Evolutionary conservation across 1,140 invertebrate species (phyloP).

Genomic region (Drosophila mayri): DNA sequence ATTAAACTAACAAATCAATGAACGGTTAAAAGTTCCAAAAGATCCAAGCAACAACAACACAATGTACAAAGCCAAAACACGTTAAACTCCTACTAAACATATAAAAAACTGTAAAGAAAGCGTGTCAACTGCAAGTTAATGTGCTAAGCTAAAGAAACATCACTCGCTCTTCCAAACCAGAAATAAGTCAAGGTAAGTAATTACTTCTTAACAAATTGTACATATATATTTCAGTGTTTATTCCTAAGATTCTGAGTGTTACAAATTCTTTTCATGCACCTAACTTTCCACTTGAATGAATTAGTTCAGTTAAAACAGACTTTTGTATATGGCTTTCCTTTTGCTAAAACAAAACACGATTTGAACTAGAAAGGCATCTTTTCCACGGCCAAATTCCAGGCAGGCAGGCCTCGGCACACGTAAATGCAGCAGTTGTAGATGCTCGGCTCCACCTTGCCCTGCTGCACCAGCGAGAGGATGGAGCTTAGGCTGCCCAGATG

Average conservation of each 20-base stretch:
- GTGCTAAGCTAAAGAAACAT: constrained; percentile 31
- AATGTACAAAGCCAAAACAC: constrained; percentile 49
- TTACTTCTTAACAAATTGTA: not conserved
- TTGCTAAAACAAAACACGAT: constrained; percentile 7
- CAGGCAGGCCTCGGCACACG: constrained; percentile 75
- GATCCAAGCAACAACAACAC: constrained; percentile 20
- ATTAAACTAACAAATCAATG: constrained; percentile 14
- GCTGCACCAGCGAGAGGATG: constrained; percentile 64
- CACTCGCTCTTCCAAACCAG: constrained; percentile 12
- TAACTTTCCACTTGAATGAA: constrained; percentile 41
- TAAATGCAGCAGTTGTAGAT: constrained; percentile 74
- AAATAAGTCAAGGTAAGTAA: constrained; percentile 25
- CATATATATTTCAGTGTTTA: constrained; percentile 25
- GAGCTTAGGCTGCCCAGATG: constrained; percentile 68
- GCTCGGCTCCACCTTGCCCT: constrained; percentile 57
- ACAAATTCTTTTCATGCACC: constrained; percentile 15
- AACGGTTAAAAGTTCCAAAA: constrained; percentile 48
- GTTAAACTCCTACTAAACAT: constrained; percentile 23
- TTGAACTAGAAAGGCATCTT: constrained; percentile 50
- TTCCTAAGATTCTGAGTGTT: constrained; percentile 41
- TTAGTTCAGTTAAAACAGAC: constrained; percentile 23
- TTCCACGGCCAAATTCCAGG: constrained; percentile 74
- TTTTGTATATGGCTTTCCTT: constrained; percentile 11
- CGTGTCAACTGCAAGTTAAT: constrained; percentile 9
- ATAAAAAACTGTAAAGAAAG: constrained; percentile 8